Conservation (phyloP, 2,113 vertebrate genomes). For the Cromileptes altivelis region DNA sequence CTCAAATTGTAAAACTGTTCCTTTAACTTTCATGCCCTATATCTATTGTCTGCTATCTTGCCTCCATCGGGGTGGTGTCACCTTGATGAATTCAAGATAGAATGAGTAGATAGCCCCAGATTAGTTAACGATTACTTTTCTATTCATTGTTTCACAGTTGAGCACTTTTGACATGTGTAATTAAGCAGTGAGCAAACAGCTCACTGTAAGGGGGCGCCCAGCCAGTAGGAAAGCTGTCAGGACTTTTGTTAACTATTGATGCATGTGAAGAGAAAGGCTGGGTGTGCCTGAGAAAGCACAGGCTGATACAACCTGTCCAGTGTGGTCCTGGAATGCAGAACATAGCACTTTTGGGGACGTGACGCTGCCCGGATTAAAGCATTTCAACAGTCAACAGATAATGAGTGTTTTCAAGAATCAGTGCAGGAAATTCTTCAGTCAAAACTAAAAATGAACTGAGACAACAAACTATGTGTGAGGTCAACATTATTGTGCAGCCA, state of each 20-base stretch:
- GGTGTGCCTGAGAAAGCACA: conserved; percentile 32
- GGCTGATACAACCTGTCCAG: conserved; percentile 19
- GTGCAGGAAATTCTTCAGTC: background rate
- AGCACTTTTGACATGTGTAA: background rate
- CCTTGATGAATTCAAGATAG: background rate
- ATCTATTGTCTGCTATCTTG: too few species aligned
- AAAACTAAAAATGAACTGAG: background rate
- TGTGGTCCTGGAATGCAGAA: conserved; percentile 42
- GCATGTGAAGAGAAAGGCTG: background rate
- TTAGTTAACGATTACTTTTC: background rate
- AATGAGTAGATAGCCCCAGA: background rate
- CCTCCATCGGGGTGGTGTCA: background rate
- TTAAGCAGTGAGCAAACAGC: background rate
- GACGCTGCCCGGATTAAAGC: background rate
- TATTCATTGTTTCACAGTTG: background rate
- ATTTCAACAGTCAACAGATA: background rate
- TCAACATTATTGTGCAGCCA: background rate
- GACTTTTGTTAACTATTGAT: background rate
- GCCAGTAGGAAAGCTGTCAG: background rate
- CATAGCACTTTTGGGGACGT: background rate
- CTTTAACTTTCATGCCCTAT: background rate
- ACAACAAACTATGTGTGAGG: background rate
- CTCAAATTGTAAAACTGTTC: background rate
- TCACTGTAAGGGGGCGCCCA: background rate
- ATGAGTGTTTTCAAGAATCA: background rate